phyloP scores from a whole-genome alignment of 2,113 vertebrate species.

The Pica pica region DNA sequence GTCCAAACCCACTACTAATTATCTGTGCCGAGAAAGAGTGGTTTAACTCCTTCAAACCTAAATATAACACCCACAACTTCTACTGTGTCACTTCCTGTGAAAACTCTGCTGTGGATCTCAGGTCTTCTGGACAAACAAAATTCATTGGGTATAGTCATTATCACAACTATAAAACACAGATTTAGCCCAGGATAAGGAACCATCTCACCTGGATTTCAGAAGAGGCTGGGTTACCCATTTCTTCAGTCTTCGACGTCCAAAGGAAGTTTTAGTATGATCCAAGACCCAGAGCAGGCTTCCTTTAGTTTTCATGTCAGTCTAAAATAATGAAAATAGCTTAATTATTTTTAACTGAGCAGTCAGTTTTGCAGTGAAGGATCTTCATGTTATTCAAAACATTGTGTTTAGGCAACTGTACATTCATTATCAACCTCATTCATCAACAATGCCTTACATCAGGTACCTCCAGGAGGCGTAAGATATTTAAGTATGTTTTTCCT shows the following conservation, averaged over 20 bases:
- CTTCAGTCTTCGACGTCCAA: conserved; percentile 88
- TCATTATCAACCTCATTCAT: not conserved
- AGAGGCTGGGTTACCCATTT: conserved; percentile 93
- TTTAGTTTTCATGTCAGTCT: conserved; percentile 86
- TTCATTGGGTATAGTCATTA: accelerated
- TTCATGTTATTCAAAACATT: not conserved
- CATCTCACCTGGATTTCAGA: conserved; percentile 79
- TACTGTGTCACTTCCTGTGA: accelerated
- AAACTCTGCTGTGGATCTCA: not conserved
- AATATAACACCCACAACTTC: not conserved
- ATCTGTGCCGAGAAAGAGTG: not conserved
- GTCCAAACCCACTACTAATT: not conserved
- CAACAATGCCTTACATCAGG: not conserved
- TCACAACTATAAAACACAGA: not conserved
- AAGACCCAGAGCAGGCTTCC: conserved; percentile 94
- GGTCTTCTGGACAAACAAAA: not conserved
- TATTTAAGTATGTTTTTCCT: not conserved
- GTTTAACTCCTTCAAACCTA: not conserved
- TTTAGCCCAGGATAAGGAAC: not conserved
- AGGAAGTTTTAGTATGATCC: conserved; percentile 88
- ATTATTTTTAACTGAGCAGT: not conserved
- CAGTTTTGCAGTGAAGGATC: not conserved
- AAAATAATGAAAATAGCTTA: not conserved
- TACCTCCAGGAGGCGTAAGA: not conserved
- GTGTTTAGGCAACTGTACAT: not conserved